Evolutionary conservation across 2,888 invertebrate species (phyloP).

Genomic region (Euplagia quadripunctaria): DNA sequence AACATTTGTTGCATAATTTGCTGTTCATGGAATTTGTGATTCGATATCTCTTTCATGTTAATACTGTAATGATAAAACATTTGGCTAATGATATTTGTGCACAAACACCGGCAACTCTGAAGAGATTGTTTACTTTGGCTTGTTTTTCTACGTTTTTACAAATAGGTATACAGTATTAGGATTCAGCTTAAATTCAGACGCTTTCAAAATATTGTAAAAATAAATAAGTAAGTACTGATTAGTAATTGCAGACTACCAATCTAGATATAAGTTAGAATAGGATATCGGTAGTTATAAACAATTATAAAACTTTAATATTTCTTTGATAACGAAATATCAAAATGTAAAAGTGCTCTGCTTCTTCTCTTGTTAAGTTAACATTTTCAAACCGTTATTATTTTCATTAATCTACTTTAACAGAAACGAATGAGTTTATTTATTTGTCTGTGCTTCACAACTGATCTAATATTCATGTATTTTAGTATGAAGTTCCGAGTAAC

Average conservation of each 20-base stretch:
- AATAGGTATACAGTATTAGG: conserved; percentile 4
- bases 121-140: conserved; percentile 25
- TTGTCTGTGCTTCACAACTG: not conserved
- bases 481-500: conserved; percentile 1
- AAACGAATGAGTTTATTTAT: not conserved
- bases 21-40: conserved; percentile 40
- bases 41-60: conserved; percentile 40
- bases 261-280: not conserved
- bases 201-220: not conserved
- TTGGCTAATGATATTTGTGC: conserved; percentile 43
- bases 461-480: no score
- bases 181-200: conserved; percentile 16
- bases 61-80: conserved; percentile 43
- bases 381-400: no score
- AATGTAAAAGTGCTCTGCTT: not conserved
- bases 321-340: no score
- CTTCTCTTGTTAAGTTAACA: no score
- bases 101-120: conserved; percentile 23
- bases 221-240: not conserved
- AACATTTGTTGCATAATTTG: conserved; percentile 37
- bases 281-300: not conserved
- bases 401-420: no score
- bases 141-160: conserved; percentile 28
- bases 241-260: not conserved
- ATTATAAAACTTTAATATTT: not conserved